Base-by-base conservation (phyloP, 2,888 invertebrate genomes). In the Drosophila hamatofila region DNA sequence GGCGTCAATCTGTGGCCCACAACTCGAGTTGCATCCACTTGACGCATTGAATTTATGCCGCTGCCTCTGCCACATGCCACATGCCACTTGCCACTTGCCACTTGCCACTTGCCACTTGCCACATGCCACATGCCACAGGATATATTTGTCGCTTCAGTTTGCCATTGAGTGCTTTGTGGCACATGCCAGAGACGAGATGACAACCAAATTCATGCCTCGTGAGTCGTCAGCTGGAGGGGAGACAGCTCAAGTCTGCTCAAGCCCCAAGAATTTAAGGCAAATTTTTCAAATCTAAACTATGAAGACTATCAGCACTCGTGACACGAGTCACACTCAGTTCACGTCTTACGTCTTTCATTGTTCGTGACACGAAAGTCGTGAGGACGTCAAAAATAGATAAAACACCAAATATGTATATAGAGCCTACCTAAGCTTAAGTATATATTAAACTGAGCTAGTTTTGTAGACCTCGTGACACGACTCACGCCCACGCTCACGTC, bases 21-120 rank as follows among this genome's bases (percentile, higher is more conserved):
- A 63, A 58, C 74, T 62, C 56, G 25, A 52, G 60, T 48, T 64
- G 60, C 73, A 69, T 56, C 79, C 79, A 75, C 80, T 78, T 72
- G 80, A 72, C 80, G 78, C 72, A 64, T 64, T 75, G 80, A 72
- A 78, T 78, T 78, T 80, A 78, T 78, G 78, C 66, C 54, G 27
- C 54, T 54, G 51, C 33, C 33, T 8, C 62, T 59, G 56, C 41
- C 59, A 46, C 68, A 66, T 55, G 55, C 72, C 70, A 46, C 68
- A 66, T 55, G 55, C 72, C 70, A 70, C 70, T 62, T 59, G 35
- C 67, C 69, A 70, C 62, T 48, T 49, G 54, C 72, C 69, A 64
- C 75, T 65, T 48, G 72, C 58, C 70, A 57, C 25, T 25, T 25
- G 25, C 25, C 25, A 25, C 30, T 11, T 30, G 30, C 72, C 69